These are phyloP conservation scores for Halcyon malimbica DNA, from an alignment of 2,113 vertebrate genomes.

Conservation along the genomic window DNA sequence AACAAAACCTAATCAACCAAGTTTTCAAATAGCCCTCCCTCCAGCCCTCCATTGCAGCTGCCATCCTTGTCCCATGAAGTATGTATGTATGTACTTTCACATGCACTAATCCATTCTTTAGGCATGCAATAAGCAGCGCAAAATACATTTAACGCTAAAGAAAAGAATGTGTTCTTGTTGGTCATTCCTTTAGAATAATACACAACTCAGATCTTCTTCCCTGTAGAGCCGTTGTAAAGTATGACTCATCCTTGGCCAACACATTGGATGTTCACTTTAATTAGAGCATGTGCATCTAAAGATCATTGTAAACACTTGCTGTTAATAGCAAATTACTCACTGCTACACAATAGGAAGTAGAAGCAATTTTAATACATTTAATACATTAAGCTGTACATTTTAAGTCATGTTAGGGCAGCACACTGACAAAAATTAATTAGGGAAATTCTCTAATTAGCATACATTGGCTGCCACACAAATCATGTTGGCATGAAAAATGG, in stretches of 20 bases:
- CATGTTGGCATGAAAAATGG: conserved; percentile 15
- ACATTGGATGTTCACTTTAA: conserved; percentile 34
- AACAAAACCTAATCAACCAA: conserved; percentile 33
- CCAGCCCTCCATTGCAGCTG: background rate
- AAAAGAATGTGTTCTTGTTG: conserved; percentile 1
- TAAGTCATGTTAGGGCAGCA: conserved; percentile 22
- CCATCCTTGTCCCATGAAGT: background rate
- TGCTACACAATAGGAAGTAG: background rate
- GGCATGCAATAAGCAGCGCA: background rate
- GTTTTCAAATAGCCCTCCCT: background rate
- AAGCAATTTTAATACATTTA: conserved; percentile 2
- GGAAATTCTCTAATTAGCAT: conserved; percentile 8
- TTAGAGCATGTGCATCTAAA: conserved; percentile 54
- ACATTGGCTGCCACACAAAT: conserved; percentile 36
- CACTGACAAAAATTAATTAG: conserved; percentile 26
- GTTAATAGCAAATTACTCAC: conserved; percentile 19
- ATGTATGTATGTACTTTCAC: background rate
- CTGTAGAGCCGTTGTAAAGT: conserved; percentile 17
- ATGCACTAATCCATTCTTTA: background rate
- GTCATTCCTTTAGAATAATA: conserved; percentile 17
- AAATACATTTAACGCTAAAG: conserved; percentile 15
- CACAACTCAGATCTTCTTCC: conserved; percentile 14
- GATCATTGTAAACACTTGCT: conserved; percentile 19
- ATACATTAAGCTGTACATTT: conserved; percentile 29
- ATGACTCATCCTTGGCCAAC: conserved; percentile 47